Percentiles rank a stretch among this genome's conserved stretches.
phyloP scores from a whole-genome alignment of 2,888 invertebrate species.

The Nephrotoma guestfalica region DNA sequence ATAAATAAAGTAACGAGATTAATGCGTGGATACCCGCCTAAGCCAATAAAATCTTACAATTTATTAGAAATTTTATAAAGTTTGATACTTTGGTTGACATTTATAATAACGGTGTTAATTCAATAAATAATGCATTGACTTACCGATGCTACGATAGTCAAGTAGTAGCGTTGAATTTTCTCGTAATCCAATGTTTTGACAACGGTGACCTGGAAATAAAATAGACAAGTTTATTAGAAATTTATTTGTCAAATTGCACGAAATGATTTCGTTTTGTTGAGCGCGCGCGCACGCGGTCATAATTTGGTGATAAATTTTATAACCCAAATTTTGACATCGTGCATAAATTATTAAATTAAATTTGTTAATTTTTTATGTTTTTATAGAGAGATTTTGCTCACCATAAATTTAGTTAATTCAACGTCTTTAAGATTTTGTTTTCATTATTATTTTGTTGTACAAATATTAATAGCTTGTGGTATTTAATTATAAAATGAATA shows the following conservation, averaged over 20 bases:
- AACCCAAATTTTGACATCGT: not conserved
- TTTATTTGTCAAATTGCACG: not conserved
- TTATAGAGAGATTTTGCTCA: not conserved
- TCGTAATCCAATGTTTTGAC: slow-evolving; percentile 79
- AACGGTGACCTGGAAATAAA: slow-evolving; percentile 47
- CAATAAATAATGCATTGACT: slow-evolving; percentile 28
- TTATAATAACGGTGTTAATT: not conserved
- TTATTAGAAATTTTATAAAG: not conserved
- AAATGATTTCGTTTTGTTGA: too few species aligned
- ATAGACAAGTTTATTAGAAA: not conserved
- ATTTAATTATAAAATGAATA: not conserved
- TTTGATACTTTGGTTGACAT: not conserved
- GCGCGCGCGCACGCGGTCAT: too few species aligned
- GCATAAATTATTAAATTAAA: not conserved
- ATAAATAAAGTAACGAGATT: not conserved
- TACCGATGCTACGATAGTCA: slow-evolving; percentile 79
- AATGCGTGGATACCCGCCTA: not conserved
- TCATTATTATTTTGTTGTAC: not conserved
- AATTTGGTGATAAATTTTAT: not conserved
- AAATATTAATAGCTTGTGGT: not conserved
- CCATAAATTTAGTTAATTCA: not conserved
- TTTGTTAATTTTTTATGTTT: not conserved
- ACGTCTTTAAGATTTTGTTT: not conserved
- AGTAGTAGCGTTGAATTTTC: slow-evolving; percentile 69
- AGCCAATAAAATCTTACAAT: not conserved